phyloP scores from a whole-genome alignment of 1,140 invertebrate genomes.

The Drosophila cardini region DNA sequence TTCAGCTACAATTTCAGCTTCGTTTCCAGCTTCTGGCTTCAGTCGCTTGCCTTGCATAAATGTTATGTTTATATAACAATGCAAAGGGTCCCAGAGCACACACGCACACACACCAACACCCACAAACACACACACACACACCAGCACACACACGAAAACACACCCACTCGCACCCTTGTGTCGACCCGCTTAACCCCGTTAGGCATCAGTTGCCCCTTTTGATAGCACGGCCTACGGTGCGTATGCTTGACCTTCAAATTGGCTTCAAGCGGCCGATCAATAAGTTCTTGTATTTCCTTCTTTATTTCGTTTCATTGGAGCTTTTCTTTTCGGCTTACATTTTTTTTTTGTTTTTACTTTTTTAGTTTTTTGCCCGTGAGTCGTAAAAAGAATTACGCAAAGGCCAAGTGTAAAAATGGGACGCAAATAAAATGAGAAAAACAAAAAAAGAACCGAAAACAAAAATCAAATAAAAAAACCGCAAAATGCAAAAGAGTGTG shows the following conservation, averaged over 20 bases:
- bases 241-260: conserved; percentile 79
- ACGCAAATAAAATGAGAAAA: conserved; percentile 56
- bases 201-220: neutral
- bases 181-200: neutral
- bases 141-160: neutral
- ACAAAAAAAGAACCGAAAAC: conserved; percentile 47
- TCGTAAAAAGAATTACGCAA: conserved; percentile 79
- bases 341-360: conserved; percentile 23
- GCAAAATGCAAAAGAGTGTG: conserved; percentile 38
- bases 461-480: conserved; percentile 35
- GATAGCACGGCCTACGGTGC: conserved; percentile 46
- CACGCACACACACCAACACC: neutral
- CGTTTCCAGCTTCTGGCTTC: neutral
- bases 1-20: neutral
- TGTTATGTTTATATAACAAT: conserved; percentile 68
- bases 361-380: conserved; percentile 74
- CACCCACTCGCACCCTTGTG: no score
- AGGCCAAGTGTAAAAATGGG: conserved; percentile 49
- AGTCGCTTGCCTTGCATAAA: conserved; percentile 28
- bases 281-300: conserved; percentile 56
- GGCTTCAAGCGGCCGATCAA: conserved; percentile 72
- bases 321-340: conserved; percentile 1
- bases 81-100: conserved; percentile 7
- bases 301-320: conserved; percentile 36
- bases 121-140: neutral